Evolutionary conservation across 2,113 vertebrate species (phyloP), one percentile per base, ranked within the genome.

Genomic region (Stigmatopora nigra): DNA sequence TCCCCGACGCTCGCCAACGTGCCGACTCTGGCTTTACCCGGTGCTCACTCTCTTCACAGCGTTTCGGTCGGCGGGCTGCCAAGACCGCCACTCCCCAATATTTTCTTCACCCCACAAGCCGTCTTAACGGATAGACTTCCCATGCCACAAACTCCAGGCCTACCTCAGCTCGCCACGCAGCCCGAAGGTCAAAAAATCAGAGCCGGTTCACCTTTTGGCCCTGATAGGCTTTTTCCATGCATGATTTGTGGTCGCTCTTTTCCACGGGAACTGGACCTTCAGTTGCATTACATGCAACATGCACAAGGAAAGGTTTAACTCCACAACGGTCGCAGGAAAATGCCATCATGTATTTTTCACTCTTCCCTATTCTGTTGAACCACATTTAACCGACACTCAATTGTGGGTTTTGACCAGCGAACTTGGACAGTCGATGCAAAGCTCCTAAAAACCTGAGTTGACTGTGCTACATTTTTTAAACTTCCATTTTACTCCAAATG

Each of bases 221-320:
- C 86, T 2, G 88, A 92, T 61, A 84, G 87, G 55, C 85, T 87
- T 41, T 86, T 89, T 48, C 89, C 86, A 67, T 92, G 91, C 85
- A 89, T 91, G 89, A 87, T 92, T 77, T 92, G 91, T 31, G 89
- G 91, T 10, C 79, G 86, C 71, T 85, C 89, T 48, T 76, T 91
- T 19, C 80, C 88, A 10, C 86, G 87, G 46, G 90, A 92, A 70
- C 65, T 90, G 68, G 89, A 91, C 78, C 82, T 92, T 78, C 90
- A 91, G 64, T 81, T 90, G 86, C 91, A 92, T 83, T 92, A 91
- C 81, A 73, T 92, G 83, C 88, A 91, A 78, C 91, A 92, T 79
- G 86, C 90, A 69, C 86, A 91, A 80, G 88, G 89, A 76, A 84
- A 91, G 64, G 87, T 90, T 41, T 91, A 75, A 91, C 59, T 45